phyloP scores from a whole-genome alignment of 2,113 vertebrate species.

The Festucalex cinctus region DNA sequence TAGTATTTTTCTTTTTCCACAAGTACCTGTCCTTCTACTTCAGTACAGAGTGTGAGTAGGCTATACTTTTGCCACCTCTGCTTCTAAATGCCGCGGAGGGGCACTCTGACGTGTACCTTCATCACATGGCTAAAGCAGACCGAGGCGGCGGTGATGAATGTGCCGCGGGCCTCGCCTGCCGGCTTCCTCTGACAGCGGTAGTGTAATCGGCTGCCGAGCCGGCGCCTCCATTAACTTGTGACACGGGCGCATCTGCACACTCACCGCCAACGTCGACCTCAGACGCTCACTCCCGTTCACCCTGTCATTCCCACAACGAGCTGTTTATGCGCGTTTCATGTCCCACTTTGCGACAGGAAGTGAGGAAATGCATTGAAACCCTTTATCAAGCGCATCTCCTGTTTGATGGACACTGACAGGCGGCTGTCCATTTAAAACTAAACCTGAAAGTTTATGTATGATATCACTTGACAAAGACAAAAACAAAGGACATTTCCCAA shows the following conservation, averaged over 20 bases:
- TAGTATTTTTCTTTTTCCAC: too few species aligned
- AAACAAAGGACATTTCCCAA: too few species aligned
- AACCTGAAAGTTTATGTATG: too few species aligned
- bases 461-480: too few species aligned
- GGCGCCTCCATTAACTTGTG: conserved; percentile 70
- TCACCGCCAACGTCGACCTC: conserved; percentile 55
- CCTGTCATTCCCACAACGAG: background rate
- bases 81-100: conserved; percentile 45
- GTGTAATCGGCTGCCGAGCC: conserved; percentile 74
- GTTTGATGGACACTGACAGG: background rate
- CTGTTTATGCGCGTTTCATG: background rate
- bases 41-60: background rate
- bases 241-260: conserved; percentile 61
- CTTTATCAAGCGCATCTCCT: background rate
- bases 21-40: background rate
- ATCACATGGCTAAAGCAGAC: conserved; percentile 72
- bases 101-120: conserved; percentile 71
- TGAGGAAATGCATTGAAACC: background rate
- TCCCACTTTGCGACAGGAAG: conserved; percentile 13
- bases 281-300: conserved; percentile 41
- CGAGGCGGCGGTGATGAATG: conserved; percentile 68
- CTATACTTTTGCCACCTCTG: background rate
- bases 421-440: too few species aligned
- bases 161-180: conserved; percentile 62
- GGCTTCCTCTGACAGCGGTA: conserved; percentile 67